Percentiles rank a stretch among this genome's conserved stretches.
phyloP scores from a whole-genome alignment of 2,888 invertebrate species.

The Augochlorella aurata region DNA sequence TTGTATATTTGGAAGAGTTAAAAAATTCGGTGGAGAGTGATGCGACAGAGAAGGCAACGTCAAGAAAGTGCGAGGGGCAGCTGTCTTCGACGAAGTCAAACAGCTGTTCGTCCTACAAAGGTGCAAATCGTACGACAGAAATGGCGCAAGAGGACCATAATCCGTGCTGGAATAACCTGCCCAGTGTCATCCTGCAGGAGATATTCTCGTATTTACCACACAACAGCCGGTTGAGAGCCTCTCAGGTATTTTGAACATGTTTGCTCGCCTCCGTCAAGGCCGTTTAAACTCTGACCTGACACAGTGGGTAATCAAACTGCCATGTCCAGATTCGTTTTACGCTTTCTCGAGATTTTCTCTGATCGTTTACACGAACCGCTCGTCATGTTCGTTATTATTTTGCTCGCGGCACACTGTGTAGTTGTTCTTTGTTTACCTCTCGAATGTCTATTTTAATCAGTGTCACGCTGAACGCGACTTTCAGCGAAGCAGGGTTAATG shows the following conservation, averaged over 20 bases:
- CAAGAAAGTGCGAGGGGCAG: conserved; percentile 71
- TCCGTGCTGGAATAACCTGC: conserved; percentile 81
- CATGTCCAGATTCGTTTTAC: conserved; percentile 37
- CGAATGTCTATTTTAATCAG: conserved; percentile 2
- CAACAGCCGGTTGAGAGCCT: conserved; percentile 77
- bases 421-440: conserved; percentile 12
- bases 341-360: conserved; percentile 7
- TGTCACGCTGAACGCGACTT: conserved; percentile 2
- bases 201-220: conserved; percentile 80
- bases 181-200: conserved; percentile 82
- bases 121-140: conserved; percentile 66
- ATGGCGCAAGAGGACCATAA: conserved; percentile 75
- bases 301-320: conserved; percentile 50
- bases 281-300: conserved; percentile 38
- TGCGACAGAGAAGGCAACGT: conserved; percentile 56
- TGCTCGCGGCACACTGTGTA: not conserved
- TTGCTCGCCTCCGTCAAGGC: conserved; percentile 24
- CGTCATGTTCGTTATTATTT: not conserved
- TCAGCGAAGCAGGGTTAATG: not conserved
- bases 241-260: conserved; percentile 72
- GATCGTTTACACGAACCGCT: not conserved
- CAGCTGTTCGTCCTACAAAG: conserved; percentile 75
- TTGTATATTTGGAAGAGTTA: conserved; percentile 48
- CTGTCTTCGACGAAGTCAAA: conserved; percentile 70
- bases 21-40: conserved; percentile 45